phyloP scores from a whole-genome alignment of 2,888 invertebrate genomes.

The Plebejus anna region DNA sequence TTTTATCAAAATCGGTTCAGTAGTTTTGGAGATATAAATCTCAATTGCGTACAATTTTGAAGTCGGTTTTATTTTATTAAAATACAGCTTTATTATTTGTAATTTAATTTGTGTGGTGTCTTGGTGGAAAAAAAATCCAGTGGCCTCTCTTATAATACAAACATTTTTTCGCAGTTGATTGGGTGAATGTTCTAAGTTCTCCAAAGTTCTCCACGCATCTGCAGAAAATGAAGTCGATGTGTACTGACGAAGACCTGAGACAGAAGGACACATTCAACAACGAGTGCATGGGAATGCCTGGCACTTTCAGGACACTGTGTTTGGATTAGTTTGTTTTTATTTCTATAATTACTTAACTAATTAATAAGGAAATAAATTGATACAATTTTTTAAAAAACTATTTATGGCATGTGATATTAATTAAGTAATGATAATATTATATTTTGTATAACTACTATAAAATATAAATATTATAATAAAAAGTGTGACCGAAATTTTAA shows the following conservation, averaged over 20 bases:
- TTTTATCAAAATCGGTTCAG: too few species aligned
- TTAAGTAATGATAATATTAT: too few species aligned
- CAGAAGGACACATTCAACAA: constrained; percentile 46
- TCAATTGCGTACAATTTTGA: too few species aligned
- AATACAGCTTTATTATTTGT: too few species aligned
- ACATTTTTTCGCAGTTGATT: constrained; percentile 40
- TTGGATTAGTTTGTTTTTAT: constrained; percentile 31
- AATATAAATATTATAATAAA: too few species aligned
- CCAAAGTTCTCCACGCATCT: constrained; percentile 43
- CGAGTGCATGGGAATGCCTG: constrained; percentile 45
- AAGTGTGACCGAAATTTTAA: too few species aligned
- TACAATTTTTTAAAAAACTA: not conserved
- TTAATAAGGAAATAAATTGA: not conserved
- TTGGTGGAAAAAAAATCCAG: too few species aligned
- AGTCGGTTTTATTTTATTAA: too few species aligned
- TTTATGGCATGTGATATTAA: not conserved
- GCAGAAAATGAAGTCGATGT: constrained; percentile 42
- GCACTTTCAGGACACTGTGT: constrained; percentile 35
- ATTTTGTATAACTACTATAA: too few species aligned
- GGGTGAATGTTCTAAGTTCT: constrained; percentile 40
- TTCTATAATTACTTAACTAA: not conserved
- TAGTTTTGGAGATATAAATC: too few species aligned
- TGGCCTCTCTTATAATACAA: not conserved
- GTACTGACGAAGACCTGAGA: constrained; percentile 48
- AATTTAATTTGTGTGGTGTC: too few species aligned